Evolutionary conservation across 2,888 invertebrate species (phyloP), one percentile per base, ranked within the genome.

Genomic region (Coenonympha glycerion): DNA sequence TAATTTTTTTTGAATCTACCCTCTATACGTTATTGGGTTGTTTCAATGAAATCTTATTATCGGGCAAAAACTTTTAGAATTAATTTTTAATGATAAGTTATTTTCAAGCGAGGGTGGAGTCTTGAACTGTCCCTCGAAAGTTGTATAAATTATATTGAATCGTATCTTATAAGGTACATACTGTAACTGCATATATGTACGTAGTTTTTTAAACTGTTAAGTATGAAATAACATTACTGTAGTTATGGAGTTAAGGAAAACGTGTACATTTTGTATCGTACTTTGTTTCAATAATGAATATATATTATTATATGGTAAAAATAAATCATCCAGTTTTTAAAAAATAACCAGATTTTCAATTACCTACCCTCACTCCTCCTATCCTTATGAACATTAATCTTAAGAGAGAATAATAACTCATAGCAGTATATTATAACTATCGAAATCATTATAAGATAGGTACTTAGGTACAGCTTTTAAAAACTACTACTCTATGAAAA

Each of bases 221-320:
- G 90, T 89, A 89, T 76, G 76, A 76, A 80, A 67, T 82, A 82
- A 81, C 76, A 79, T 76, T 78, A 75, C 65, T 68, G 79, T 85
- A 84, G 82, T 79, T 82, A 79, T 76, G 66, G 68, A 76, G 73
- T 61, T 79, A 80, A 84, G 83, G 88, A 89, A 88, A 79, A 89
- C 89, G 88, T 91, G 91, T 91, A 91, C 89, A 91, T 91, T 91
- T 91, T 91, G 91, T 91, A 91, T 90, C 89, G 91, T 91, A 91
- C 89, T 91, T 91, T 91, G 91, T 91, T 90, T 89, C 79, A 79
- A 79, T 76, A 78, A 89, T 90, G 89, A 90, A 90, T 90, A 91
- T 90, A 90, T 90, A 87, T 86, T 90, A 90, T 90, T 89, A 89
- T 89, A 90, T 90, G 89, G 90, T 90, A 89, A 90, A 76, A 86